Conservation (phyloP, 2,888 invertebrate species). For the Creontiades dilutus region DNA sequence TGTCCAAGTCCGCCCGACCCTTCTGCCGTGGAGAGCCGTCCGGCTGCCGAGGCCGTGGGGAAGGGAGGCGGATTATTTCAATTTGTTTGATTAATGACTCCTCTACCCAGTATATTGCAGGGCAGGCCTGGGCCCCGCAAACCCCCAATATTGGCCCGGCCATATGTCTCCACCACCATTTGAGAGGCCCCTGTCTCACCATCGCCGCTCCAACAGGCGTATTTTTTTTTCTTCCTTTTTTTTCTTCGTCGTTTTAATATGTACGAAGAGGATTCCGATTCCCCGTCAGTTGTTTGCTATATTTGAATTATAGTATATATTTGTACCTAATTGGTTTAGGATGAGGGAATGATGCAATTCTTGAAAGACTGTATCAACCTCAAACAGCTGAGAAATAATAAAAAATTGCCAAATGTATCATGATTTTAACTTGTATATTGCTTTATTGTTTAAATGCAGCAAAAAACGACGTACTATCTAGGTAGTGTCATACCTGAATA, state of each 20-base stretch:
- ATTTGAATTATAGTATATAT: too few relatives aligned
- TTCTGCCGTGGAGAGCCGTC: background rate
- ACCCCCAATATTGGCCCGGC: constrained; percentile 65
- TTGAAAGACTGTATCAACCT: too few relatives aligned
- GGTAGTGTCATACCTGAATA: too few relatives aligned
- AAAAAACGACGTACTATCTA: too few relatives aligned
- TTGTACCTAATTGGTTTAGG: too few relatives aligned
- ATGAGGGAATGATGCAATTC: too few relatives aligned
- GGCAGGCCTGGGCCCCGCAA: constrained; percentile 49
- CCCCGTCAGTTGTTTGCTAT: background rate
- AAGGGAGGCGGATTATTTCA: constrained; percentile 71
- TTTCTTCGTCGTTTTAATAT: constrained; percentile 28
- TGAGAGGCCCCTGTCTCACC: constrained; percentile 31
- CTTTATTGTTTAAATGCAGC: too few relatives aligned
- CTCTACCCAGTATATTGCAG: constrained; percentile 64
- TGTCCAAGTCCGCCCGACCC: constrained; percentile 50
- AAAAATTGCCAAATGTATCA: too few relatives aligned
- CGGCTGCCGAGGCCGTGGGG: constrained; percentile 14
- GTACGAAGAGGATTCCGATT: background rate
- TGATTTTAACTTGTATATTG: too few relatives aligned
- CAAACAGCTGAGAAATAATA: too few relatives aligned
- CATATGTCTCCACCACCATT: constrained; percentile 70
- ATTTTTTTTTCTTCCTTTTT: constrained; percentile 48
- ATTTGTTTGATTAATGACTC: constrained; percentile 74
- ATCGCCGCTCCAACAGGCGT: constrained; percentile 10